These are phyloP conservation scores for Nesometra sesokonis DNA, from an alignment of 35 echinoderm and acorn worm genomes.

Conservation along the genomic window DNA sequence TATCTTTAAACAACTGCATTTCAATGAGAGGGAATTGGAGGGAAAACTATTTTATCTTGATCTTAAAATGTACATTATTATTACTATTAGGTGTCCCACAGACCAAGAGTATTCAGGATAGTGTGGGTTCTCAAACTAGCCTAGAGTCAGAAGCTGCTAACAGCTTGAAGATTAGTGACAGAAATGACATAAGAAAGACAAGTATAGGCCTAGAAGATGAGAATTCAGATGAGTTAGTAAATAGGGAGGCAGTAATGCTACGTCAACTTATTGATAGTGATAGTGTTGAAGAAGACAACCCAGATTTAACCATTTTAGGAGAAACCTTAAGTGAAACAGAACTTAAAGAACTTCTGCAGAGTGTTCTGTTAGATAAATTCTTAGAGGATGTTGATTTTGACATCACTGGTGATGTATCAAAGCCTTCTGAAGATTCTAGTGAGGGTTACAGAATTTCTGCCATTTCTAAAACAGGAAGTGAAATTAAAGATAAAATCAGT, in stretches of 20 bases:
- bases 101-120: not conserved
- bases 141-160: not conserved
- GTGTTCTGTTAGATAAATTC: not conserved
- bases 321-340: not conserved
- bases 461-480: not conserved
- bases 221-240: not conserved
- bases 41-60: no score
- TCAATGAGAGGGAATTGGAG: no score
- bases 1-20: no score
- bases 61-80: no score
- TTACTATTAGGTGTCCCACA: no score
- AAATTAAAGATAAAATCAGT: no score
- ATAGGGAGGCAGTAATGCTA: not conserved
- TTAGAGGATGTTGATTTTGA: not conserved
- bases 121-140: not conserved
- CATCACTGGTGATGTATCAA: not conserved
- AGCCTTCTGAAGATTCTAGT: not conserved
- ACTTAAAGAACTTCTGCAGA: not conserved
- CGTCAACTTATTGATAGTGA: not conserved
- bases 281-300: not conserved
- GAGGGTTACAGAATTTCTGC: not conserved
- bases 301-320: not conserved
- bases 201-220: not conserved
- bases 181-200: not conserved
- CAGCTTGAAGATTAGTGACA: not conserved